Conservation (phyloP, 1,140 invertebrate species). For the Drosophila kepulauana region DNA sequence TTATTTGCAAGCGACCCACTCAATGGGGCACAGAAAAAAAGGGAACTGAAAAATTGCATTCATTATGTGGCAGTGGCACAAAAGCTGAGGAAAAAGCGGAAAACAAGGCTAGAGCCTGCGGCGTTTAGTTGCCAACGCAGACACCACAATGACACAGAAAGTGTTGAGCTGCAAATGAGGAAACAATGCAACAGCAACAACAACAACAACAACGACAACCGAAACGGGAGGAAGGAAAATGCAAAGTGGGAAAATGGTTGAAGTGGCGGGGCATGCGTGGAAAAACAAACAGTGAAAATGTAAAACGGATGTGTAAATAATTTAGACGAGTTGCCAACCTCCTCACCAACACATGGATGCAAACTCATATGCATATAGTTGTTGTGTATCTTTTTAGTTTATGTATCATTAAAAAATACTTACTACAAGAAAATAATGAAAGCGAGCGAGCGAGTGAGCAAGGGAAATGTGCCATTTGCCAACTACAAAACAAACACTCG, state of each 20-base stretch:
- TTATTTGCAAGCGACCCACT: constrained; percentile 38
- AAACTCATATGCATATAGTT: constrained; percentile 29
- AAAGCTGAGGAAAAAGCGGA: constrained; percentile 47
- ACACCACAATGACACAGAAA: constrained; percentile 79
- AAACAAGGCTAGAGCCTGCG: constrained; percentile 68
- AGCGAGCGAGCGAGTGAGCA: constrained; percentile 31
- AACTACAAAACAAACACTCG: constrained; percentile 68
- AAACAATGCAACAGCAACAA: constrained; percentile 71
- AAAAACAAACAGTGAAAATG: constrained; percentile 72
- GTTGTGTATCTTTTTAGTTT: constrained; percentile 81
- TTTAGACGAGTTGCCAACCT: constrained; percentile 76
- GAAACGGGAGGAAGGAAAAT: constrained; percentile 21
- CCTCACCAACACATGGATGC: constrained; percentile 27
- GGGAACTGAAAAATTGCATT: constrained; percentile 69
- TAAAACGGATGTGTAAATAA: constrained; percentile 84
- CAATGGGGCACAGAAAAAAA: constrained; percentile 43
- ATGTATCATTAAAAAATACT: constrained; percentile 84
- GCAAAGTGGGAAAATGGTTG: constrained; percentile 65
- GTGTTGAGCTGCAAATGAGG: constrained; percentile 81
- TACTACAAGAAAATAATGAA: constrained; percentile 61
- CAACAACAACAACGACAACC: constrained; percentile 19
- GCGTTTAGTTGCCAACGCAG: constrained; percentile 48
- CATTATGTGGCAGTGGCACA: constrained; percentile 74
- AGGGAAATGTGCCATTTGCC: constrained; percentile 79
- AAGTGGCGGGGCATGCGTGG: constrained; percentile 73